Evolutionary conservation across 2,797 vertebrate species (phyloP).

Genomic region (Hemitrygon akajei): DNA sequence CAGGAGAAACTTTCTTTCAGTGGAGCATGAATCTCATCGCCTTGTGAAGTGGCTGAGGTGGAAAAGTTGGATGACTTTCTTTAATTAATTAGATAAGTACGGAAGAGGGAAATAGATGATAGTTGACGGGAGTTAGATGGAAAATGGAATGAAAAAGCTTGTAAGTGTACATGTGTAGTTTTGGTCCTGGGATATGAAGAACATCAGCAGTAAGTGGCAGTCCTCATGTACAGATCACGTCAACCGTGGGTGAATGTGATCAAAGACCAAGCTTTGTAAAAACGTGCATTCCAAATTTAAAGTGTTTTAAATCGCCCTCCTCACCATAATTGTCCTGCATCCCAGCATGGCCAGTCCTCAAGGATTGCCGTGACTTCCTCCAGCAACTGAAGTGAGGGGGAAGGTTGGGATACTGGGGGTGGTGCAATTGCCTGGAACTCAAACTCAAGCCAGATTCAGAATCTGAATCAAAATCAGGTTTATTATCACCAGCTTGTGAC

Average conservation of each 20-base stretch:
- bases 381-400: neutral
- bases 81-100: neutral
- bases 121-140: neutral
- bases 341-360: neutral
- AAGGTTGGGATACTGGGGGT: neutral
- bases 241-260: neutral
- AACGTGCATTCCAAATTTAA: neutral
- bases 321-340: neutral
- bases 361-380: neutral
- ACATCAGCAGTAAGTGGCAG: neutral
- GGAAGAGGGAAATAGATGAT: neutral
- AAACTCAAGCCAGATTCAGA: neutral
- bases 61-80: neutral
- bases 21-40: neutral
- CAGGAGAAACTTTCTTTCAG: neutral
- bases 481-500: no score
- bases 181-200: neutral
- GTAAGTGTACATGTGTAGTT: neutral
- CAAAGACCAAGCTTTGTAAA: neutral
- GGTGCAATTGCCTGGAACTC: neutral
- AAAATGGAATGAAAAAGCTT: neutral
- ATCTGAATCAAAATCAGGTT: no score
- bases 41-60: neutral
- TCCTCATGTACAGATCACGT: neutral
- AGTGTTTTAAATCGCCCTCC: neutral